Percentiles rank a stretch among this genome's conserved stretches.
Conservation (phyloP, 2,113 vertebrate genomes). For the Phoenicopterus ruber region DNA sequence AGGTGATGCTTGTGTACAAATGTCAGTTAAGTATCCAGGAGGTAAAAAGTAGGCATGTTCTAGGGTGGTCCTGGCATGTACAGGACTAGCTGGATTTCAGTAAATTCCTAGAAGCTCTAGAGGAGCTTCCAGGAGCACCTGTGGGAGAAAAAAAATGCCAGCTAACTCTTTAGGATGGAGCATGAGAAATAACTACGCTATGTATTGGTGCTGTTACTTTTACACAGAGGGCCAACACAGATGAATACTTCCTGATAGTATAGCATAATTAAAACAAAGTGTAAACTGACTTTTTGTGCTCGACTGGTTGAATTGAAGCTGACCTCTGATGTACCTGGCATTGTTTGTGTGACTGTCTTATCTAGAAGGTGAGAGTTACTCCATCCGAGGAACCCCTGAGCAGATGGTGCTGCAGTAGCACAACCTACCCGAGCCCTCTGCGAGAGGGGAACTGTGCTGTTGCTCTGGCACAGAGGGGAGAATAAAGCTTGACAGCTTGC, state of each 20-base stretch:
- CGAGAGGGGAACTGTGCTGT: not conserved
- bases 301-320: not conserved
- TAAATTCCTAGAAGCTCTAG: not conserved
- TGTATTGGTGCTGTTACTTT: not conserved
- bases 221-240: not conserved
- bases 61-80: not conserved
- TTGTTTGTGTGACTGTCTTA: not conserved
- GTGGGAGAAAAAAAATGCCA: not conserved
- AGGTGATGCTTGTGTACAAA: not conserved
- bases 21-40: not conserved
- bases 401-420: not conserved
- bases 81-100: not conserved
- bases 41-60: not conserved
- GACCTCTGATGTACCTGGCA: not conserved
- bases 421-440: not conserved
- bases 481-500: not conserved
- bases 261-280: not conserved
- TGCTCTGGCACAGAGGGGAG: not conserved
- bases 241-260: too few species aligned
- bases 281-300: not conserved
- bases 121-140: not conserved
- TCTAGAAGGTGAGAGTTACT: not conserved
- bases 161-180: not conserved
- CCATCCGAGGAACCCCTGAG: not conserved
- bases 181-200: accelerated